These are phyloP conservation scores for Bathybates hornii DNA, from an alignment of 2,113 vertebrate genomes.

Conservation along the genomic window DNA sequence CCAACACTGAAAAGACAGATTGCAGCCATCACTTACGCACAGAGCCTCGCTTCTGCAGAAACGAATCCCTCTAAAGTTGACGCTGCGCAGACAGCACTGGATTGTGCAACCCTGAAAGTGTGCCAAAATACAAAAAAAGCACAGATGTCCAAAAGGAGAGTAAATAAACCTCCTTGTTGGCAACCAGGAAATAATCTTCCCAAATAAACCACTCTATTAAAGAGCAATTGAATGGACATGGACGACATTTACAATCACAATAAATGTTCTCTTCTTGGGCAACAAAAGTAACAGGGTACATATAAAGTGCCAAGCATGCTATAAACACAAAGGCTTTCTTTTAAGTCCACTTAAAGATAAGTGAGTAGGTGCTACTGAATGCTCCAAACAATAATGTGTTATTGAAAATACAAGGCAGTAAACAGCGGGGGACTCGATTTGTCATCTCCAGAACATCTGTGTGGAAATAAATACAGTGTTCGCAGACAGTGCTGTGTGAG, in stretches of 20 bases:
- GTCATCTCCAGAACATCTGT: neutral
- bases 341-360: slow-evolving; percentile 1
- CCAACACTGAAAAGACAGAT: slow-evolving; percentile 1
- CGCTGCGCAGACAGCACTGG: neutral
- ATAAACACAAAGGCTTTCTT: neutral
- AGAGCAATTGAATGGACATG: neutral
- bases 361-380: slow-evolving; percentile 2
- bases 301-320: neutral
- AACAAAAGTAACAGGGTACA: neutral
- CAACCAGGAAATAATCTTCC: neutral
- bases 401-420: neutral
- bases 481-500: neutral
- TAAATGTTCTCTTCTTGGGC: neutral
- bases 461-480: neutral
- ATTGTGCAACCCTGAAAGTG: neutral
- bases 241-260: neutral
- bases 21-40: neutral
- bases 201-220: neutral
- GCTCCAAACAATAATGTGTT: neutral
- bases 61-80: neutral
- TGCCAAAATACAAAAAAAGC: neutral
- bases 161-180: neutral
- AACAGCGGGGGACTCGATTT: neutral
- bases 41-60: neutral
- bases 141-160: neutral